A percentile compares a stretch with the other conserved stretches of the same genome.
Evolutionary conservation across 2,888 invertebrate genomes (phyloP).

Genomic region (Morpho deidamia): DNA sequence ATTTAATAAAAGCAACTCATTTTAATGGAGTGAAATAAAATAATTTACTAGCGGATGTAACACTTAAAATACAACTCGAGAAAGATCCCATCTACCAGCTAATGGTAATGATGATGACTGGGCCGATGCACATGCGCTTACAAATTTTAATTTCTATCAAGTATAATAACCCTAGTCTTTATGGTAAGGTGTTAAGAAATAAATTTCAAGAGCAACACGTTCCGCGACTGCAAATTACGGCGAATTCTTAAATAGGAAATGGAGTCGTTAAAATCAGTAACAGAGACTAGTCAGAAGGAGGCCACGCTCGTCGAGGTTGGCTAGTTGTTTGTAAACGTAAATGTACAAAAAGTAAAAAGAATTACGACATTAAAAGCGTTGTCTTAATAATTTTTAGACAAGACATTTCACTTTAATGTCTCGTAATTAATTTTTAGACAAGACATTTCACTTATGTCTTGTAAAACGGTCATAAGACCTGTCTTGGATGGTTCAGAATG

Average conservation of each 20-base stretch:
- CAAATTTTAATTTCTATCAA: conserved; percentile 10
- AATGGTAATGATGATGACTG: conserved; percentile 35
- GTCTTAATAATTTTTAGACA: background rate
- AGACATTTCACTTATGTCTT: background rate
- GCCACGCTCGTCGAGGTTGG: conserved; percentile 3
- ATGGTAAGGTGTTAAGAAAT: conserved; percentile 8
- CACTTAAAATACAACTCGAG: conserved; percentile 30
- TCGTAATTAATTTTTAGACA: background rate
- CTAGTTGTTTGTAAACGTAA: conserved; percentile 1
- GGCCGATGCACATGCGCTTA: conserved; percentile 18
- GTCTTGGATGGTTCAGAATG: too few relatives aligned
- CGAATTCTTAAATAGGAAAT: conserved; percentile 25
- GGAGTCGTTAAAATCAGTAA: conserved; percentile 28
- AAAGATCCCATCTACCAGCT: conserved; percentile 25
- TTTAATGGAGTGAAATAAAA: conserved; percentile 23
- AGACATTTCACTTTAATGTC: background rate
- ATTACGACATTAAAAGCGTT: conserved; percentile 2
- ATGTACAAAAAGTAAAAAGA: conserved; percentile 8
- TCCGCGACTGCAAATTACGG: conserved; percentile 1
- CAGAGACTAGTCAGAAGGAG: conserved; percentile 14
- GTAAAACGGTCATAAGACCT: too few relatives aligned
- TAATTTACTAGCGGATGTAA: conserved; percentile 30
- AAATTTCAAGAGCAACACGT: conserved; percentile 9
- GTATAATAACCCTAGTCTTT: conserved; percentile 8
- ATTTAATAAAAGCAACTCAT: too few relatives aligned